A percentile compares a stretch with the other conserved stretches of the same genome.
These are phyloP conservation scores for Tragelaphus oryx DNA, from an alignment of 2,797 vertebrate genomes.

Conservation along the genomic window DNA sequence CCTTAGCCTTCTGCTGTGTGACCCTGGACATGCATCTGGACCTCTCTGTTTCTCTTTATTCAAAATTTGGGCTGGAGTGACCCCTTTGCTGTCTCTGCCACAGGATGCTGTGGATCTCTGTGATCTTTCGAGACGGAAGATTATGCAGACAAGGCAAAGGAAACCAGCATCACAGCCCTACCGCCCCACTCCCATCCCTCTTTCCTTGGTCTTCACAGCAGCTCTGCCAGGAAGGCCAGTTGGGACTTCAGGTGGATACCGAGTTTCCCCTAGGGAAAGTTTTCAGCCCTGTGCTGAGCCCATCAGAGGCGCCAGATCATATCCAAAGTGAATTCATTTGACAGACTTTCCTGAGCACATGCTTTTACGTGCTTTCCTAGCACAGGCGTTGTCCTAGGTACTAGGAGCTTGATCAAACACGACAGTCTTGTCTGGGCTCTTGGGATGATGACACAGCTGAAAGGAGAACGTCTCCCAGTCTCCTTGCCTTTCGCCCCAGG, in stretches of 20 bases:
- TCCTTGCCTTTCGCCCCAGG: background rate
- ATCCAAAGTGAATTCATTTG: background rate
- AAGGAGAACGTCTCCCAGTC: background rate
- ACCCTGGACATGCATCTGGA: background rate
- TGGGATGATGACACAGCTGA: background rate
- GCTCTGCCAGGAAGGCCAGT: background rate
- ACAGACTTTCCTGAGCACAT: background rate
- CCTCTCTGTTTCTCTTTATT: background rate
- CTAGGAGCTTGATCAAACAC: background rate
- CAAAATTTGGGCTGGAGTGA: background rate
- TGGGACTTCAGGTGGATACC: background rate
- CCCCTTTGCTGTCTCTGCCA: background rate
- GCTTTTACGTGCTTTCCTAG: background rate
- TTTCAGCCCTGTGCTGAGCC: background rate
- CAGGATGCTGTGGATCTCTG: background rate
- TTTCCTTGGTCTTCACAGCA: background rate
- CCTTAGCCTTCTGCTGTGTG: background rate
- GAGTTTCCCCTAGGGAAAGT: background rate
- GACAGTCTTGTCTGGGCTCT: background rate
- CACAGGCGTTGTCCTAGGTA: rapidly evolving
- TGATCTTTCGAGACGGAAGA: background rate
- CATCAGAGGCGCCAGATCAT: rapidly evolving
- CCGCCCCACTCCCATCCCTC: background rate
- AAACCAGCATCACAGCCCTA: background rate
- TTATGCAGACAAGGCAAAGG: background rate